Percentiles rank a stretch among this genome's conserved stretches.
Evolutionary conservation across 2,888 invertebrate genomes (phyloP).

Genomic region (Sarcophaga carnaria): DNA sequence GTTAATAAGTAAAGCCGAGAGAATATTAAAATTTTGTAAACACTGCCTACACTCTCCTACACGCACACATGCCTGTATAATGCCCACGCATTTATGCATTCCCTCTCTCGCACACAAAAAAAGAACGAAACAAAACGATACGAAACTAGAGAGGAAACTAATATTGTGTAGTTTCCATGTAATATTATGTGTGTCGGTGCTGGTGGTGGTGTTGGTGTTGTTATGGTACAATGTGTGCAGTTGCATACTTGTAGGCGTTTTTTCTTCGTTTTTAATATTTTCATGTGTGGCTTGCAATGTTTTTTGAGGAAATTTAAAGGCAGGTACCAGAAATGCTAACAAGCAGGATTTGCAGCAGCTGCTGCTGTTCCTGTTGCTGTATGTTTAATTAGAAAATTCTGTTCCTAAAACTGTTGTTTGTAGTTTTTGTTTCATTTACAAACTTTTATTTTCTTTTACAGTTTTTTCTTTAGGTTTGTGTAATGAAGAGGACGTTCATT

Average conservation of each 20-base stretch:
- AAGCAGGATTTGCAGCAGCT: constrained; percentile 12
- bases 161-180: constrained; percentile 18
- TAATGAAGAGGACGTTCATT: constrained; percentile 57
- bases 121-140: too few species aligned
- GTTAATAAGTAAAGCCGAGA: too few species aligned
- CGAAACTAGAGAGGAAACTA: neutral
- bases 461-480: constrained; percentile 13
- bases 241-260: constrained; percentile 8
- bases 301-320: constrained; percentile 34
- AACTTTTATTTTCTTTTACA: constrained; percentile 14
- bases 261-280: neutral
- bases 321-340: constrained; percentile 27
- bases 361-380: neutral
- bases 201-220: neutral
- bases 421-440: constrained; percentile 4
- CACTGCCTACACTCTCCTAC: neutral
- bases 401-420: neutral
- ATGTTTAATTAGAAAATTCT: constrained; percentile 48
- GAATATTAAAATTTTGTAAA: too few species aligned
- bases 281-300: neutral
- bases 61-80: neutral
- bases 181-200: neutral
- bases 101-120: neutral
- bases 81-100: neutral
- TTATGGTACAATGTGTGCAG: neutral